Conservation (phyloP, 2,888 invertebrate species). For the Chymomyza fuscimana region DNA sequence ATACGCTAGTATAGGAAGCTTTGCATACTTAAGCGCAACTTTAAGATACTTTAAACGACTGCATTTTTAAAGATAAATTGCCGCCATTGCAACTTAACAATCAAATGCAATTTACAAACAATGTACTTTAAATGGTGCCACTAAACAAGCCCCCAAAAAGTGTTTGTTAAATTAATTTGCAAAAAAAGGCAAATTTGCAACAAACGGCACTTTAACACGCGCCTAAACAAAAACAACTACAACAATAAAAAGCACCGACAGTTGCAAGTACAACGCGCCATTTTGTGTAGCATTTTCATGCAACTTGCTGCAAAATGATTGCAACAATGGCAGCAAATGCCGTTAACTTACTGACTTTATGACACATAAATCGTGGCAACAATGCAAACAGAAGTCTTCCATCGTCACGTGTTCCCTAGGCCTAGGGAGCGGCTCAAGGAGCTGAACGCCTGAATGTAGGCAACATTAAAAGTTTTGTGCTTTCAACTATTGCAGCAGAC, state of each 20-base stretch:
- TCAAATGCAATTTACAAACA: slow-evolving; percentile 56
- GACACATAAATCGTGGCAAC: slow-evolving; percentile 77
- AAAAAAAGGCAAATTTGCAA: slow-evolving; percentile 68
- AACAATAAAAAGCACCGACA: slow-evolving; percentile 14
- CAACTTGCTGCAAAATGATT: slow-evolving; percentile 20
- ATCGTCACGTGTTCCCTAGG: slow-evolving; percentile 18
- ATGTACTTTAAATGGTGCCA: slow-evolving; percentile 42
- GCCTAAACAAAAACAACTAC: slow-evolving; percentile 26
- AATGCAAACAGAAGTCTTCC: slow-evolving; percentile 22
- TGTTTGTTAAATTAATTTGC: slow-evolving; percentile 74
- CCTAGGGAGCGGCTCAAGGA: slow-evolving; percentile 16
- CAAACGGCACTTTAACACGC: slow-evolving; percentile 73
- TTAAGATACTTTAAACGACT: neutral
- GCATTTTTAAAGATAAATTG: slow-evolving; percentile 28
- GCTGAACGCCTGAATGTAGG: slow-evolving; percentile 19
- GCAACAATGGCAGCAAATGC: slow-evolving; percentile 64
- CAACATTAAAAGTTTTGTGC: slow-evolving; percentile 29
- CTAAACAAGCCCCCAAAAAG: slow-evolving; percentile 61
- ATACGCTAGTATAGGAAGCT: slow-evolving; percentile 14
- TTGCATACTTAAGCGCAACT: slow-evolving; percentile 52
- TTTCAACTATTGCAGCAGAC: slow-evolving; percentile 25
- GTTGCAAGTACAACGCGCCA: slow-evolving; percentile 47
- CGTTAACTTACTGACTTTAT: slow-evolving; percentile 78
- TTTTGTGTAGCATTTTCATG: slow-evolving; percentile 40
- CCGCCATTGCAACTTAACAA: slow-evolving; percentile 34